These are phyloP conservation scores for Crocodylus rhombifer DNA, from an alignment of 2,797 vertebrate genomes.

Conservation along the genomic window DNA sequence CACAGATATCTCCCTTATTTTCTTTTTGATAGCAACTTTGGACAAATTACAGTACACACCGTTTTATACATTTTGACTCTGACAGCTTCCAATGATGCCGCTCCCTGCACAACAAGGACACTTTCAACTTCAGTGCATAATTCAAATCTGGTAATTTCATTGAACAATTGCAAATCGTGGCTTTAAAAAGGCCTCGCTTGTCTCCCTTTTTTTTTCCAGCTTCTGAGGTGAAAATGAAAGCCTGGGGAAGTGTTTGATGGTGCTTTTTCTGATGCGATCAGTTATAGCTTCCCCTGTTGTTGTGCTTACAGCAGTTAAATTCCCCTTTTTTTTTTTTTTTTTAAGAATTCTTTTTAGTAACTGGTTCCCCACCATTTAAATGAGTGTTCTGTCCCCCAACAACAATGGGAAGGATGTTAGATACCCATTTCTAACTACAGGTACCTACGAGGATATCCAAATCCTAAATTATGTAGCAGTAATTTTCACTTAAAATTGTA, in stretches of 20 bases:
- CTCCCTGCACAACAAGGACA: slow-evolving; percentile 2
- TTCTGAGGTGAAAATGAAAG: slow-evolving; percentile 23
- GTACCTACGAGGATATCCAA: background rate
- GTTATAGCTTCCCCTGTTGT: background rate
- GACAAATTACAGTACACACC: background rate
- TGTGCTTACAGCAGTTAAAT: slow-evolving; percentile 11
- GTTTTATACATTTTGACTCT: background rate
- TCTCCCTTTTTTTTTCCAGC: background rate
- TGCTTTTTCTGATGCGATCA: slow-evolving; percentile 21
- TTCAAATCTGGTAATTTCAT: background rate
- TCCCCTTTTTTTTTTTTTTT: background rate
- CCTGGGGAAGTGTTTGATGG: slow-evolving; percentile 4
- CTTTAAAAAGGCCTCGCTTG: slow-evolving; percentile 6
- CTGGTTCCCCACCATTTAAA: background rate
- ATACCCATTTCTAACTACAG: background rate
- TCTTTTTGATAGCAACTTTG: slow-evolving; percentile 31
- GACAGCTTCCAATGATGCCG: background rate
- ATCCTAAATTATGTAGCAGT: background rate
- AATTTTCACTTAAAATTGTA: background rate
- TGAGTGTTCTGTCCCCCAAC: background rate
- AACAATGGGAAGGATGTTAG: background rate
- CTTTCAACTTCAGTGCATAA: slow-evolving; percentile 16
- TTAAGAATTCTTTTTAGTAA: slow-evolving; percentile 28
- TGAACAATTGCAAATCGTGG: slow-evolving; percentile 19
- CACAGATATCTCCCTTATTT: background rate